phyloP scores from a whole-genome alignment of 2,113 vertebrate genomes.

The Pteropus alecto region DNA sequence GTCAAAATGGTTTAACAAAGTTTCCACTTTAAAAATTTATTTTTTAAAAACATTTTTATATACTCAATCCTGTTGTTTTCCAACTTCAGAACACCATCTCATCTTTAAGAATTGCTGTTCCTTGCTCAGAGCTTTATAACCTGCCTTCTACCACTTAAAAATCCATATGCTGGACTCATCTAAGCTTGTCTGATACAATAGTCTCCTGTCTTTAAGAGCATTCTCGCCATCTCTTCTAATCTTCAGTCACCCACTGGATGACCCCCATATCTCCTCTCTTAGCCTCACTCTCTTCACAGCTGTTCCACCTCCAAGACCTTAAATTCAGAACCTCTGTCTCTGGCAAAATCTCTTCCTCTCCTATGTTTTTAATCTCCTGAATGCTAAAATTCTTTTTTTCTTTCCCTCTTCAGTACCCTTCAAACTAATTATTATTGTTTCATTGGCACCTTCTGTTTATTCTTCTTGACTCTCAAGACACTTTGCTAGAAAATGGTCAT shows the following conservation, averaged over 20 bases:
- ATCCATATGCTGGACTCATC: neutral
- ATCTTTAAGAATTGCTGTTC: neutral
- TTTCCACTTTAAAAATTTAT: neutral
- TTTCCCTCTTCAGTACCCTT: neutral
- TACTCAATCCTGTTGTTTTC: neutral
- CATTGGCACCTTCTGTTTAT: neutral
- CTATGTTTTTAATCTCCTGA: neutral
- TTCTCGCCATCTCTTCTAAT: neutral
- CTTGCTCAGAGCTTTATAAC: neutral
- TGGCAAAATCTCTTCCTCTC: neutral
- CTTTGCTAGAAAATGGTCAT: neutral
- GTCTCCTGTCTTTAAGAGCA: neutral
- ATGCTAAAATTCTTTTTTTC: neutral
- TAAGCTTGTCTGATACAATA: neutral
- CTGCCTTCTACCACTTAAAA: neutral
- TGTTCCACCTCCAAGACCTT: neutral
- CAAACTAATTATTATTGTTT: neutral
- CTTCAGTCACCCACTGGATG: neutral
- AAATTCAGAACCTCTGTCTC: neutral
- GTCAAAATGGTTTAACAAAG: neutral
- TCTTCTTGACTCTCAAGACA: neutral
- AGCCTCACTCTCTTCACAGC: neutral
- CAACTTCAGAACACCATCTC: neutral
- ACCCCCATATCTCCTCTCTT: rapidly evolving
- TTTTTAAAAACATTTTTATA: neutral